Conservation (phyloP, 1,140 invertebrate species). For the Micrasema minimum region DNA sequence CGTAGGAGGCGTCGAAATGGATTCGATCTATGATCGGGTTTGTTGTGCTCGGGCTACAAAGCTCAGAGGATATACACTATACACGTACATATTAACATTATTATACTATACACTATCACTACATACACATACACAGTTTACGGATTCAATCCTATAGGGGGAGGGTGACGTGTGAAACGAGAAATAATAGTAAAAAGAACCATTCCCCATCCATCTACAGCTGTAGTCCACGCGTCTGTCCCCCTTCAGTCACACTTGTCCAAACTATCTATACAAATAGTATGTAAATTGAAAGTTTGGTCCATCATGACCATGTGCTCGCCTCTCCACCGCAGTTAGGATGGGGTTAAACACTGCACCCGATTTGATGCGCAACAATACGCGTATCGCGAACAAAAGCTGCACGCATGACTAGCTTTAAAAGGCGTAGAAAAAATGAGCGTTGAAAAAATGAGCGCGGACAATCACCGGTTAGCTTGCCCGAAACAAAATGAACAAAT, state of each 20-base stretch:
- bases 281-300: constrained; percentile 27
- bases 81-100: too few species aligned
- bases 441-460: constrained; percentile 2
- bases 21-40: too few species aligned
- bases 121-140: too few species aligned
- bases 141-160: neutral
- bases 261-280: too few species aligned
- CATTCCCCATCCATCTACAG: neutral
- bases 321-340: constrained; percentile 14
- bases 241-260: constrained; percentile 15
- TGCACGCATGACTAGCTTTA: constrained; percentile 1
- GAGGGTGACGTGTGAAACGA: constrained; percentile 13
- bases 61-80: too few species aligned
- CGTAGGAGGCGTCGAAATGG: too few species aligned
- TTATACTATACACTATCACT: too few species aligned
- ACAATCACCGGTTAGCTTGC: neutral
- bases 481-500: too few species aligned
- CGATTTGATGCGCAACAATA: constrained; percentile 18
- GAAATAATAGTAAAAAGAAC: neutral
- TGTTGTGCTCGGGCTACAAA: neutral
- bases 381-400: constrained; percentile 19
- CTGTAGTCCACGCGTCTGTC: too few species aligned
- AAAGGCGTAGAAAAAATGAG: neutral
- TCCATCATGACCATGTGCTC: constrained; percentile 1
- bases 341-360: constrained; percentile 11